Evolutionary conservation across 2,888 invertebrate genomes (phyloP), one percentile per base, ranked within the genome.

Genomic region (Tridacna gigas): DNA sequence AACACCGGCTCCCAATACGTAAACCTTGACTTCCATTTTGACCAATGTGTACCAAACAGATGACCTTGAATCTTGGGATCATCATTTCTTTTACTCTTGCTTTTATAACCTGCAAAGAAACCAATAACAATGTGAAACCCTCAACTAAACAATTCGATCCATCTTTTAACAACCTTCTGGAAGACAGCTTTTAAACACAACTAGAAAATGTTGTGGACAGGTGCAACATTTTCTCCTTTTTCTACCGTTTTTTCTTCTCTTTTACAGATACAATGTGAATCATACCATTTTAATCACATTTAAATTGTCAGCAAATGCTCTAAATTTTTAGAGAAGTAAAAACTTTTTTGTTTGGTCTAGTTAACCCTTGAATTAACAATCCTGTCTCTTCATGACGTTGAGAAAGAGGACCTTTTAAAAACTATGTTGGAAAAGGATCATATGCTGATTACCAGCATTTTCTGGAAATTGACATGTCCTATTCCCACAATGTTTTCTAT

Each of bases 61-160:
- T 93, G 60, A 94, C 92, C 83, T 94, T 94, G 90, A 92, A 94
- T n/a, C 94, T 89, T 66, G 93, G 93, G 26, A 94, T 89, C 91
- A 91, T 90, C 89, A 94, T 86, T 51, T 94, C 94, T 86, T 94
- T 94, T 15, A 94, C 93, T 77, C 94, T 86, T 4, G 94, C 94
- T 83, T 94, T 94, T 66, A 94, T 92, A 25, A 94, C 94, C 94
- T 94, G 90, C 11, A 91, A 89, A 67, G 45, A n/a, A 20, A n/a
- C 4, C 9, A 56, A 56, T 20, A 56, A 56, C 18, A 56, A 9
- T 20, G 37, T 37, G 2, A 4, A 37, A 37, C 37, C 37, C 37
- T 37, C 7, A 7, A 37, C 37, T 4, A 4, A 37, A 37, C 7
- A 37, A 37, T 7, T 37, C 7, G 2, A 37, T 37, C 37, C 37